Percentiles rank a stretch among this genome's conserved stretches.
Evolutionary conservation across 2,888 invertebrate species (phyloP).

Genomic region (Eustalomyia histrio): DNA sequence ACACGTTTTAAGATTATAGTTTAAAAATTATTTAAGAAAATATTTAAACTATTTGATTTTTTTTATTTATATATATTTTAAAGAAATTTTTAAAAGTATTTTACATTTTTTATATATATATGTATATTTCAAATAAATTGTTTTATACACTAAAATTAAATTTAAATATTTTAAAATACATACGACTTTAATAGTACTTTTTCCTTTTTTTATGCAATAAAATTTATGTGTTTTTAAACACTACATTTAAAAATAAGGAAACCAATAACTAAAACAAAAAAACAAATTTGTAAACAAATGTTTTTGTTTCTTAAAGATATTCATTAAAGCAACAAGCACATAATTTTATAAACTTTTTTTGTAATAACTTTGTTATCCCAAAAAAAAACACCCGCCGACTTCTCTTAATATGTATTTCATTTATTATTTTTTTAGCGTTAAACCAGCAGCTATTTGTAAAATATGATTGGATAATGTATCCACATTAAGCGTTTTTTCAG

Average conservation of each 20-base stretch:
- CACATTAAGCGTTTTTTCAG: constrained; percentile 70
- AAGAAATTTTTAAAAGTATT: constrained; percentile 16
- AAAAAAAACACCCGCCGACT: neutral
- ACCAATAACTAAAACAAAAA: neutral
- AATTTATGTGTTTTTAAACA: neutral
- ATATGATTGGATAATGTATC: constrained; percentile 75
- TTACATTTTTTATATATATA: constrained; percentile 25
- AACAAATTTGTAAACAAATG: neutral
- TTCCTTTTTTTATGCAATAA: neutral
- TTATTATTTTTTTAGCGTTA: constrained; percentile 15
- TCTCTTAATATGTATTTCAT: neutral
- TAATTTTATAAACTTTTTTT: neutral
- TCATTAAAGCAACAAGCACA: neutral
- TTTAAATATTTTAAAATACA: constrained; percentile 27
- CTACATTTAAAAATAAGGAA: neutral
- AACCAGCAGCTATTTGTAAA: constrained; percentile 72
- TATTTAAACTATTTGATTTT: constrained; percentile 22
- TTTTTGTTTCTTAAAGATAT: neutral
- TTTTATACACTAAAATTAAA: constrained; percentile 25
- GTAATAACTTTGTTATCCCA: neutral
- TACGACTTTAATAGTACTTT: neutral
- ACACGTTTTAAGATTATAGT: neutral
- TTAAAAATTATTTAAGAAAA: constrained; percentile 25
- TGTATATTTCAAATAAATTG: constrained; percentile 17
- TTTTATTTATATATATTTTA: constrained; percentile 6